Evolutionary conservation across 2,888 invertebrate genomes (phyloP).

Genomic region (Parnassius smintheus): DNA sequence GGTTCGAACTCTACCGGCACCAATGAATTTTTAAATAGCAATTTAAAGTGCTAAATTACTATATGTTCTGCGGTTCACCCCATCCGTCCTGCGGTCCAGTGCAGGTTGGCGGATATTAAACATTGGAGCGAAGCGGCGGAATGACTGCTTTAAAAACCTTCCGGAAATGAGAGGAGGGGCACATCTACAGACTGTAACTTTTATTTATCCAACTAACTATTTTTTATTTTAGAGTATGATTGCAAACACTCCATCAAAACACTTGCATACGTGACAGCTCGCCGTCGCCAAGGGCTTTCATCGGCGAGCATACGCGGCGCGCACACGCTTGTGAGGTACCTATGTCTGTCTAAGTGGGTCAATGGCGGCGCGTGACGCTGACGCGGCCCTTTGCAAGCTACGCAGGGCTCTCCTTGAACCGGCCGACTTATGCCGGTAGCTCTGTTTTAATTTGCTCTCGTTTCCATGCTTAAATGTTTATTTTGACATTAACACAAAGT

Average conservation of each 20-base stretch:
- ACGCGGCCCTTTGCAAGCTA: conserved; percentile 71
- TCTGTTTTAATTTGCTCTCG: conserved; percentile 69
- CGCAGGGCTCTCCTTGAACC: conserved; percentile 78
- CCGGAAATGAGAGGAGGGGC: no score
- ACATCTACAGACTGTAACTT: no score
- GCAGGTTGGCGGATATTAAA: no score
- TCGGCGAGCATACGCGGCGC: conserved; percentile 64
- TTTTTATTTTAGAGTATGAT: conserved; percentile 3
- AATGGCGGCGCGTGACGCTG: conserved; percentile 78
- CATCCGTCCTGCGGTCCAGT: no score
- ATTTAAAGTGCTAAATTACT: no score
- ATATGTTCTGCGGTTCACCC: no score
- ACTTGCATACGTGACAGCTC: conserved; percentile 56
- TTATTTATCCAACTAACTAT: background rate
- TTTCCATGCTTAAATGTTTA: conserved; percentile 57
- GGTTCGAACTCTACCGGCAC: no score
- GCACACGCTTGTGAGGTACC: conserved; percentile 59
- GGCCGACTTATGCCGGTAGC: conserved; percentile 54
- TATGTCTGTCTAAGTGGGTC: conserved; percentile 62
- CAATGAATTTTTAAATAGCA: no score
- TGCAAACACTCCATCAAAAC: conserved; percentile 9
- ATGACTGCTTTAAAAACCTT: no score
- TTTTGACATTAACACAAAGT: background rate
- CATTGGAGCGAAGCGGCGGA: no score
- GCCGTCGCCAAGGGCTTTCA: conserved; percentile 56